Evolutionary conservation across 2,888 invertebrate species (phyloP), one percentile per base, ranked within the genome.

Genomic region (Sinopyrophorus schimmeli): DNA sequence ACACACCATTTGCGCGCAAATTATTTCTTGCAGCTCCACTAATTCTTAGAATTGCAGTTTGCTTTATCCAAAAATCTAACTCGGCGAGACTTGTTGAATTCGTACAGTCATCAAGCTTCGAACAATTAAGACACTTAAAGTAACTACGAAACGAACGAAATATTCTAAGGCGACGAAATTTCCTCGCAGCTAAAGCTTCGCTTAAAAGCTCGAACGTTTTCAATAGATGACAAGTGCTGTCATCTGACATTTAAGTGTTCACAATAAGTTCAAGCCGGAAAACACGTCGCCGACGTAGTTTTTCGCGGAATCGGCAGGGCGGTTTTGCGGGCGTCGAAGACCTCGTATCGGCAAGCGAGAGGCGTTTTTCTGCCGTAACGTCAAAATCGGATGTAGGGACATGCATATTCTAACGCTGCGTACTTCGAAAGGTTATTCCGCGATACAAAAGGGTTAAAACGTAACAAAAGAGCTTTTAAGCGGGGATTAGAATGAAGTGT

Each of bases 401-500:
- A 52, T 46, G 46, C 47, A 53, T 53, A 54, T 53, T 54, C 57
- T 54, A 54, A 54, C 53, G 49, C 42, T 47, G 54, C 53, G 54
- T 54, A 55, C 55, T 54, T 61, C 55, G 57, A 69, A 69, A 69
- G 67, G 69, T 69, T 69, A 69, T 65, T 65, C 66, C 59, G 51
- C 58, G 59, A 59, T 59, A 67, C 68, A 66, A 68, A 71, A 69
- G 71, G 71, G 69, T 69, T 70, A 67, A 70, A 70, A 70, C 68
- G 61, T 69, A 69, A 71, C 69, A 70, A 69, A 68, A 67, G 68
- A 65, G 67, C 70, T 69, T 70, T 70, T 67, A 69, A 70, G 67
- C 66, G 46, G 60, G 66, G 68, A 69, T 69, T 69, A 68, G 67
- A 65, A 67, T 64, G 55, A 49, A 55, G 65, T 60, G 57, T 65